Base-by-base conservation (phyloP, 2,888 invertebrate genomes). In the Gastrophysa polygoni region DNA sequence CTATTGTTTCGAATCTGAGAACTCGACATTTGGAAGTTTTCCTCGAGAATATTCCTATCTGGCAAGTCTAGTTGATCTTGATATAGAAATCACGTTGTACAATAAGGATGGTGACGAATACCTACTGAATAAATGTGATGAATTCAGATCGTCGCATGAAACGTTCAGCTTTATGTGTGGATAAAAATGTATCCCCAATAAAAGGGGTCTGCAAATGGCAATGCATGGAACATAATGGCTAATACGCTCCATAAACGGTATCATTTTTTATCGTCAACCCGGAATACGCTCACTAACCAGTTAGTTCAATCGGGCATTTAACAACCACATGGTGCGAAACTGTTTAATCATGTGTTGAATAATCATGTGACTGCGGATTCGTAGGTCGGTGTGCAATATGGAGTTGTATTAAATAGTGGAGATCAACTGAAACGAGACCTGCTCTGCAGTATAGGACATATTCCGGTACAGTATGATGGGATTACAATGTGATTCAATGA, bases 151-250 rank as follows among this genome's bases (percentile, higher is more conserved):
- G 14, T 38, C 3, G 14, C 2, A 38, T 14, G n/a, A 6, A 38
- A 38, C 38, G 38, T 14, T 46, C 46, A n/a, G 21, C 1, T 46
- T 46, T 21, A 46, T 46, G 3, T 46, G 17, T 2, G 18, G 4
- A 18, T 20, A 46, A 46, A 18, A 21, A 46, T 46, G 3, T 46
- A 18, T 21, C 18, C 20, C n/a, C n/a, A 24, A 14, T 43, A 43
- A 21, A 54, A 10, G 5, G 11, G n/a, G 10, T 16, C 14, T 8
- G 28, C 16, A 20, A 52, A 38, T 52, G 8, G 21, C 20, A 7
- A 17, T 34, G 38, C 18, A 34, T 32, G 38, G 21, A 52, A 18
- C 38, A 38, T 38, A 52, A 52, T 52, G 52, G 34, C 34, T 38
- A n/a, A 21, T 38, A 21, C n/a, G 18, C 52, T 14, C 18, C 38